Base-by-base conservation (phyloP, 1,140 invertebrate species). In the Philopotamus ludificatus region DNA sequence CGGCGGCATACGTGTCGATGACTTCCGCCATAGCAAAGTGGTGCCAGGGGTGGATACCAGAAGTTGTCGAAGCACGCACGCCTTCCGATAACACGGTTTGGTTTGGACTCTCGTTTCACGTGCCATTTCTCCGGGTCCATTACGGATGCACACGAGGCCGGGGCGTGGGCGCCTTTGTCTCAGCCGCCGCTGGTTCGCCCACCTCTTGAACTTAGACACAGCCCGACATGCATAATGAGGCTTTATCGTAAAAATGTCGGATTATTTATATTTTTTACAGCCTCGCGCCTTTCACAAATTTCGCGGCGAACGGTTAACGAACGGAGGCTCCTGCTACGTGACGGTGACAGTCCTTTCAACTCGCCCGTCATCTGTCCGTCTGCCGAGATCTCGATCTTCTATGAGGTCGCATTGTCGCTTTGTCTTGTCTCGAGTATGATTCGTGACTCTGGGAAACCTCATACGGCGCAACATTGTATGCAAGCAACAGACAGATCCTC, bases 111-210 rank as follows among this genome's bases (percentile, higher is more conserved):
- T 34, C 12, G 12, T 34, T 34, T 54, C 23, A 23, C 51, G 51
- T 54, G 51, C 51, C 51, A 54, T 54, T 54, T 54, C 23, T 54
- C 20, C 51, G 20, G 28, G 8, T 25, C 20, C 20, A 54, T 54
- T 54, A 54, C 20, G 23, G 22, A 54, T 25, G 44, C 44, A 47
- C 28, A 34, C 44, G 18, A 47, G 51, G 51, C 9, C 22, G 23
- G 22, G 51, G 22, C 51, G 12, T 4, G 22, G 21, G 16, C n/a
- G 51, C 51, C 28, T 49, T 54, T 54, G 51, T 54, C 23, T 54
- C 51, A 49, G 51, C 51, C 51, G 51, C 51, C 51, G 23, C 51
- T 25, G 51, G 51, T 54, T 25, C 51, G 23, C 51, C 51, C 51
- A 54, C 51, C 2, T 21, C 51, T 54, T 54, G 51, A 54, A 54